Conservation (phyloP, 2,113 vertebrate genomes). For the Maccullochella peelii region DNA sequence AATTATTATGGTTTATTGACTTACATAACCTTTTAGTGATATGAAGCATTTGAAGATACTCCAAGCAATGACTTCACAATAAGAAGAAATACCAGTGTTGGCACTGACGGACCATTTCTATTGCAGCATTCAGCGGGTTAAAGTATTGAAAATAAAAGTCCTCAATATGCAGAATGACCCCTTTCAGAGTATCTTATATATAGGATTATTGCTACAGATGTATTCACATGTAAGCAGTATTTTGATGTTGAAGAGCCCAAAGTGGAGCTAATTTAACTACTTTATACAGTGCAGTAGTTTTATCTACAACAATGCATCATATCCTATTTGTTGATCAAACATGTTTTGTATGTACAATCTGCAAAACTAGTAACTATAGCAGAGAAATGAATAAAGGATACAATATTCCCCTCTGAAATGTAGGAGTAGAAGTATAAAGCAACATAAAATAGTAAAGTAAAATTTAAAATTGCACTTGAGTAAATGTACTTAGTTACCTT, state of each 20-base stretch:
- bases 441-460: not conserved
- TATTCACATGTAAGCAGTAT: too few relatives aligned
- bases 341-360: not conserved
- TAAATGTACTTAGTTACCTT: slow-evolving; percentile 13
- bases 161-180: not conserved
- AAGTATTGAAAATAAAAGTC: not conserved
- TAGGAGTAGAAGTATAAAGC: not conserved
- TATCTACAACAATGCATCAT: not conserved
- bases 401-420: not conserved
- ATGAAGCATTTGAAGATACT: too few relatives aligned
- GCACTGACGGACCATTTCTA: too few relatives aligned
- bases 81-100: too few relatives aligned
- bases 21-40: too few relatives aligned
- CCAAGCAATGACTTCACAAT: too few relatives aligned
- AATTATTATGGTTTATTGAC: too few relatives aligned
- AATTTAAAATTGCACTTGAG: slow-evolving; percentile 1
- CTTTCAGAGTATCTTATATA: not conserved
- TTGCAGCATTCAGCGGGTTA: too few relatives aligned
- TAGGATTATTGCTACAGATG: not conserved
- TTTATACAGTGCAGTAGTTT: not conserved
- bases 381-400: not conserved
- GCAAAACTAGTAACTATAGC: not conserved
- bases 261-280: not conserved
- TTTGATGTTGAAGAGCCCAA: not conserved
- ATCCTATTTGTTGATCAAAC: not conserved